These are phyloP conservation scores for Cyphomyrus plagiostoma DNA, from an alignment of 2,113 vertebrate species.

Conservation along the genomic window DNA sequence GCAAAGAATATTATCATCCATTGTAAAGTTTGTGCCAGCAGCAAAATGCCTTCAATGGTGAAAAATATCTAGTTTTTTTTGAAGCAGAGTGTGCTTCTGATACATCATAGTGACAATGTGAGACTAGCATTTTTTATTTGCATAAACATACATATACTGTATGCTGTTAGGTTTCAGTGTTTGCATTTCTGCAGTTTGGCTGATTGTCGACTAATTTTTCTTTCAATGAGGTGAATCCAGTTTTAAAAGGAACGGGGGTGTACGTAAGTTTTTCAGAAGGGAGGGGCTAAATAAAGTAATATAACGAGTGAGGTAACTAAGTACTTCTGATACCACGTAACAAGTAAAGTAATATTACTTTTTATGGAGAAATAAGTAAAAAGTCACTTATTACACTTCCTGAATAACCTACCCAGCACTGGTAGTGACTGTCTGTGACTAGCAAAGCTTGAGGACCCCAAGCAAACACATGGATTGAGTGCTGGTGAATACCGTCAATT, in stretches of 20 bases:
- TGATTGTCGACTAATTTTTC: background rate
- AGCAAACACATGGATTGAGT: background rate
- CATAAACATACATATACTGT: background rate
- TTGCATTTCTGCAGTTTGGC: background rate
- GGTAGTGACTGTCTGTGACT: background rate
- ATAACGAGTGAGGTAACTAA: background rate
- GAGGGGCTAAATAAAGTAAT: background rate
- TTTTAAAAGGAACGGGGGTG: background rate
- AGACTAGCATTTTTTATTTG: no score
- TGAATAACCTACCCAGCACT: background rate
- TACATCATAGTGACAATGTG: no score
- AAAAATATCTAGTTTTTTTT: background rate
- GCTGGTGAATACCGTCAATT: background rate
- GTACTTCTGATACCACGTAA: background rate
- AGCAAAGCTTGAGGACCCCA: background rate
- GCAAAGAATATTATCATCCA: background rate
- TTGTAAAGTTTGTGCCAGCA: background rate
- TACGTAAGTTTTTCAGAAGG: background rate
- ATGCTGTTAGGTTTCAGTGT: background rate
- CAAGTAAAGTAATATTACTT: background rate
- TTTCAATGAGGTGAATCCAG: background rate
- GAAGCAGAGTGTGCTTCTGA: background rate
- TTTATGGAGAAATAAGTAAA: background rate
- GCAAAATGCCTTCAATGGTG: background rate
- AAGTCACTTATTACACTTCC: background rate